Conservation (phyloP, 2,888 invertebrate genomes). For the Ryuthela nishihirai region DNA sequence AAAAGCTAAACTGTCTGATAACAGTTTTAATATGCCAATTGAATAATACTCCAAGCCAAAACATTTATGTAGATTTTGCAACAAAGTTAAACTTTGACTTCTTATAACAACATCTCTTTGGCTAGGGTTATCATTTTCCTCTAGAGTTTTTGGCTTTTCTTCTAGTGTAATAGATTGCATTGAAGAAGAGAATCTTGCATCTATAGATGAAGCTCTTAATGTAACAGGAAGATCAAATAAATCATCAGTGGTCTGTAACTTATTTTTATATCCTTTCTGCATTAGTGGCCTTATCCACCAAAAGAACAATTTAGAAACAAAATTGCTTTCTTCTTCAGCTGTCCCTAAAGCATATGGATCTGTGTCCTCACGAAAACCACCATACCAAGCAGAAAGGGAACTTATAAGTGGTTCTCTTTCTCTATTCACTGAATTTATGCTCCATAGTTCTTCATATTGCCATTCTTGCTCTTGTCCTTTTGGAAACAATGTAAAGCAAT, state of each 20-base stretch:
- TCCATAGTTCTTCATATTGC: not conserved
- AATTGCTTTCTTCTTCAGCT: constrained; percentile 19
- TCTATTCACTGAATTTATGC: constrained; percentile 1
- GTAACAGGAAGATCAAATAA: constrained; percentile 22
- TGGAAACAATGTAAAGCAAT: constrained; percentile 6
- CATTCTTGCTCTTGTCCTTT: not conserved
- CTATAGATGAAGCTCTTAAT: constrained; percentile 6
- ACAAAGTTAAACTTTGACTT: constrained; percentile 51
- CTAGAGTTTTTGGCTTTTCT: not conserved
- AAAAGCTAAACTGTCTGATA: constrained; percentile 79
- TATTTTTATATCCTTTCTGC: constrained; percentile 22
- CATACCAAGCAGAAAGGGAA: constrained; percentile 6
- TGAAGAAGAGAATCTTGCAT: constrained; percentile 1
- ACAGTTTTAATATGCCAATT: constrained; percentile 75
- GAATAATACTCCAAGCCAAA: constrained; percentile 79
- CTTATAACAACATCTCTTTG: not conserved
- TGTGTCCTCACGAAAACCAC: constrained; percentile 17
- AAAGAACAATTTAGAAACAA: constrained; percentile 24
- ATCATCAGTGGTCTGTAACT: constrained; percentile 15
- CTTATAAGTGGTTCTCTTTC: constrained; percentile 18
- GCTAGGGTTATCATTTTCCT: not conserved
- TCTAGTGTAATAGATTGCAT: not conserved
- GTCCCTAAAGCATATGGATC: constrained; percentile 18
- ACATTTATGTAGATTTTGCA: constrained; percentile 67
- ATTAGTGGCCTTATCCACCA: constrained; percentile 25